Evolutionary conservation across 2,113 vertebrate genomes (phyloP), one percentile per base, ranked within the genome.

Genomic region (Osmerus mordax): DNA sequence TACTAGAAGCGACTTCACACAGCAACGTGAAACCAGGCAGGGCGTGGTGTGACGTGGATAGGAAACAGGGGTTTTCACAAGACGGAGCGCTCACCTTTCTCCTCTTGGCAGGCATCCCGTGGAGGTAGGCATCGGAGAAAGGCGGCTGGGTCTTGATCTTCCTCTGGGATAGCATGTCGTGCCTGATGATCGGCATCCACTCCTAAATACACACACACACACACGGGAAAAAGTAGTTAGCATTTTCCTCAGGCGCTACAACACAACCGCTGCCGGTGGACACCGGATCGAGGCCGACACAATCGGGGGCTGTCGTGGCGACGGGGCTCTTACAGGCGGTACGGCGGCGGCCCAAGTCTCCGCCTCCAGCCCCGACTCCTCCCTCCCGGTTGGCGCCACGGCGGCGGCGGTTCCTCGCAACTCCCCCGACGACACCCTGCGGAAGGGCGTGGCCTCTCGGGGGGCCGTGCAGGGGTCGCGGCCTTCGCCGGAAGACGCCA

Each of bases 51-150:
- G 41, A 47, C 9, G 41, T 47, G 41, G 41, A 47, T 2, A 47
- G 41, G 41, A 47, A 47, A 7, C 4, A 6, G 18, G 12, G 28
- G 16, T 29, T n/a, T 28, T 41, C 18, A 65, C 32, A 15, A 71
- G 28, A 32, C 18, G 3, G 8, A 83, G 29, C 62, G 11, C 78
- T 70, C 67, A 95, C 94, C 93, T 95, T 95, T 73, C 94, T 93
- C 79, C 94, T 92, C 80, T 96, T 96, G 52, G 94, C 94, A 0
- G 94, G 94, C 94, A 95, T 96, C 55, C 94, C 94, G 5, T 94
- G 93, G 82, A 95, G 91, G 86, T 95, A 96, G 3, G 94, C 94
- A 0, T 95, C 94, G 0, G 94, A 95, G 81, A 95, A 83, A 0
- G 94, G 92, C 0, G 94, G 94, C 89, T 95, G 94, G 1, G 91